Conservation (phyloP, 2,888 invertebrate genomes). For the Chrysomela aeneicollis region DNA sequence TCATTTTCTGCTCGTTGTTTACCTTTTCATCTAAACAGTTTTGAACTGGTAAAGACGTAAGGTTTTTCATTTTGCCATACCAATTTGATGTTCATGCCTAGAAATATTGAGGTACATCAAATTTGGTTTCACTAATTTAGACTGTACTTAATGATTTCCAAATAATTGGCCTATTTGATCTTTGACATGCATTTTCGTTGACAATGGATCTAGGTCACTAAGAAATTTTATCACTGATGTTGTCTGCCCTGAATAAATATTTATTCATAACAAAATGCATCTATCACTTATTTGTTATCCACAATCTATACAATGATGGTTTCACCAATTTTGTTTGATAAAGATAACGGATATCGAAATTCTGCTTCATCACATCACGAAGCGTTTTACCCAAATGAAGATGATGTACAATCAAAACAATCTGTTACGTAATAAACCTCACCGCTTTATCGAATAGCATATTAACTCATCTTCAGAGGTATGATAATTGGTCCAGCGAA, state of each 20-base stretch:
- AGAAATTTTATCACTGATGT: neutral
- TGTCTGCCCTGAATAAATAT: neutral
- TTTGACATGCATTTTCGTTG: neutral
- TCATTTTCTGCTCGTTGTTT: no score
- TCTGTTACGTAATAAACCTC: neutral
- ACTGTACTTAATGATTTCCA: neutral
- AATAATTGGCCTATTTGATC: neutral
- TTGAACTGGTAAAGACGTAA: no score
- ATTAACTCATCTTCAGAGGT: neutral
- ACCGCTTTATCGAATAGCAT: neutral
- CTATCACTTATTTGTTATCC: neutral
- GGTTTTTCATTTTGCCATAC: no score
- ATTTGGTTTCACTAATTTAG: neutral
- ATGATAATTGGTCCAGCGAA: neutral
- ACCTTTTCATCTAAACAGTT: no score
- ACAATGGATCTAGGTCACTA: neutral
- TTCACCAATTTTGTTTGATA: neutral
- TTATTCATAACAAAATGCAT: neutral
- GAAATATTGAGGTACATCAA: no score
- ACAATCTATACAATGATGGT: no score
- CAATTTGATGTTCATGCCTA: no score
- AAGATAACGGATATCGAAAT: neutral
- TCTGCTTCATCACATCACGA: neutral
- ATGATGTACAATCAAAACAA: neutral
- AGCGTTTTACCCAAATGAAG: neutral